Percentiles rank a stretch among this genome's conserved stretches.
These are phyloP conservation scores for Drosophila stalkeri DNA, from an alignment of 2,888 invertebrate genomes.

Conservation along the genomic window DNA sequence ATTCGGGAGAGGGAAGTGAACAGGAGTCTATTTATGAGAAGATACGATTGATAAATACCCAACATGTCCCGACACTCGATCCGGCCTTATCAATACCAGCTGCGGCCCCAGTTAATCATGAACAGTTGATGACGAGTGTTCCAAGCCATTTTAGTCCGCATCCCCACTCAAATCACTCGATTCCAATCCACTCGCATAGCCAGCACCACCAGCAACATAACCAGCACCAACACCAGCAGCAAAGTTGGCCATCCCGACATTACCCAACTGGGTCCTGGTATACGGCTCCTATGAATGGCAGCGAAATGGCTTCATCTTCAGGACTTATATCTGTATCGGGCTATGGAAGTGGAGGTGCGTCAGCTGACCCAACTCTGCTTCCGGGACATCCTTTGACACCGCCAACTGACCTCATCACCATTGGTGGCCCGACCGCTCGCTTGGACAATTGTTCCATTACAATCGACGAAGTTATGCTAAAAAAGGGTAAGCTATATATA, in stretches of 20 bases:
- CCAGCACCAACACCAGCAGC: conserved; percentile 58
- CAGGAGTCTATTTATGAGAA: conserved; percentile 82
- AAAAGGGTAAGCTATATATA: conserved; percentile 70
- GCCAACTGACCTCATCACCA: conserved; percentile 49
- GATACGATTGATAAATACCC: conserved; percentile 80
- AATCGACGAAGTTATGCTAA: conserved; percentile 74
- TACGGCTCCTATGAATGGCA: conserved; percentile 78
- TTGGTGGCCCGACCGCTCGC: conserved; percentile 31
- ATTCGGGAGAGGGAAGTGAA: conserved; percentile 72
- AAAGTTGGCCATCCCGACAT: conserved; percentile 81
- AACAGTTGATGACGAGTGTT: conserved; percentile 44
- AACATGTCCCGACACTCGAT: conserved; percentile 54
- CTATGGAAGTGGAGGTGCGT: conserved; percentile 14
- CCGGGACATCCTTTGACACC: conserved; percentile 56
- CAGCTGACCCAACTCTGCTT: conserved; percentile 4
- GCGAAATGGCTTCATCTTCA: conserved; percentile 38
- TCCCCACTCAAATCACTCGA: conserved; percentile 35
- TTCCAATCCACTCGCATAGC: conserved; percentile 34
- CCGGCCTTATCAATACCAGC: conserved; percentile 29
- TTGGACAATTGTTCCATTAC: conserved; percentile 58
- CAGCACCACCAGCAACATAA: conserved; percentile 52
- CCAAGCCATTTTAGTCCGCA: conserved; percentile 58
- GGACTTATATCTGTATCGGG: conserved; percentile 19
- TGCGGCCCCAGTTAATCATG: conserved; percentile 45
- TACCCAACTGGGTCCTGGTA: conserved; percentile 83